Conservation (phyloP, 2,888 invertebrate species). For the Sinotaia quadrata region DNA sequence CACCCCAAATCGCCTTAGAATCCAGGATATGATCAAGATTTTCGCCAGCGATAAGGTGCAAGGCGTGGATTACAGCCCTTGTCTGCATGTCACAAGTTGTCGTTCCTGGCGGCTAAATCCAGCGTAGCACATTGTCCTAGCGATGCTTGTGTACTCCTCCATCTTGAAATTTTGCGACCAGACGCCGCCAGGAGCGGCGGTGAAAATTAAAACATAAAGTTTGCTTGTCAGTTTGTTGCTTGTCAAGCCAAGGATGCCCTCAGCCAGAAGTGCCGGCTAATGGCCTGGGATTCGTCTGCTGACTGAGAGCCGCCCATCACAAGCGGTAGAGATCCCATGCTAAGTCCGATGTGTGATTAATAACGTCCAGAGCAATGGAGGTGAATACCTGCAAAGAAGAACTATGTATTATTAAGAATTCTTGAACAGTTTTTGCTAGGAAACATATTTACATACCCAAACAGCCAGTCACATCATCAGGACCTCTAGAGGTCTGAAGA, state of each 20-base stretch:
- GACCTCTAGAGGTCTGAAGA: too few relatives aligned
- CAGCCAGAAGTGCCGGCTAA: constrained; percentile 11
- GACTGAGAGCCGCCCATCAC: neutral
- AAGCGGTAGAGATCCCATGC: too few relatives aligned
- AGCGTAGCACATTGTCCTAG: constrained; percentile 26
- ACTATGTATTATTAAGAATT: too few relatives aligned
- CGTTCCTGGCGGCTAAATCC: constrained; percentile 23
- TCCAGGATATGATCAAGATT: constrained; percentile 19
- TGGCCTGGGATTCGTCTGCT: constrained; percentile 5
- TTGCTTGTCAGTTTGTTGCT: constrained; percentile 32
- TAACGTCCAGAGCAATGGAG: too few relatives aligned
- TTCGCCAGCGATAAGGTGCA: constrained; percentile 24
- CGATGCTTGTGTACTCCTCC: constrained; percentile 10
- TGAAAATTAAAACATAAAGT: constrained; percentile 38
- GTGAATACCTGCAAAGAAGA: too few relatives aligned
- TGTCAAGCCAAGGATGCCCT: constrained; percentile 22
- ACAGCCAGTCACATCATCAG: too few relatives aligned
- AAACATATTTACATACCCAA: too few relatives aligned
- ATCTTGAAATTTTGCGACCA: constrained; percentile 30
- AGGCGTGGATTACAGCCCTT: constrained; percentile 26
- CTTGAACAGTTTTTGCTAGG: too few relatives aligned
- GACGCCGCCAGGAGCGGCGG: constrained; percentile 35
- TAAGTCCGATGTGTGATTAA: too few relatives aligned
- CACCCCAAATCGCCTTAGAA: too few relatives aligned
- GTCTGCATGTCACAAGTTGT: constrained; percentile 31